Percentiles rank a stretch among this genome's conserved stretches.
Conservation (phyloP, 1,140 invertebrate genomes). For the Agrilus planipennis region DNA sequence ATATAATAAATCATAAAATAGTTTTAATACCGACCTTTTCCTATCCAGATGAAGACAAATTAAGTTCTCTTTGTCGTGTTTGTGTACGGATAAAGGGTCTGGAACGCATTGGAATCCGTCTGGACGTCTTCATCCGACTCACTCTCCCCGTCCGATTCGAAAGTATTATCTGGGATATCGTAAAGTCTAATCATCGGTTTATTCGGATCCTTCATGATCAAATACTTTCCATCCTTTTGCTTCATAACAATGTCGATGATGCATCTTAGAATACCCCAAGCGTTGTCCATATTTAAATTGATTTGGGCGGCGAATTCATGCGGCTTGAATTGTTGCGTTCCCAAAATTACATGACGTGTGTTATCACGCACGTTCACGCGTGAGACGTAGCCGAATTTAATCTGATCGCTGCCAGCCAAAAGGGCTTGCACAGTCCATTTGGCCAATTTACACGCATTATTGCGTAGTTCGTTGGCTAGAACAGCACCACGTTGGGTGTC, state of each 20-base stretch:
- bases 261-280: slow-evolving; percentile 96
- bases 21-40: no score
- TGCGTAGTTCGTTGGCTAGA: slow-evolving; percentile 93
- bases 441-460: slow-evolving; percentile 97
- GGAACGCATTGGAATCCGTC: slow-evolving; percentile 28
- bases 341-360: slow-evolving; percentile 92
- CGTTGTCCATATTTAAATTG: slow-evolving; percentile 98
- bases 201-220: slow-evolving; percentile 99
- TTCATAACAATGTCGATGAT: slow-evolving; percentile 98
- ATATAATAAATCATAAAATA: no score
- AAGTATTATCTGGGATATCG: slow-evolving; percentile 96
- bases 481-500: slow-evolving; percentile 97
- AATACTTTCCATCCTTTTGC: slow-evolving; percentile 92
- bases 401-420: slow-evolving; percentile 90
- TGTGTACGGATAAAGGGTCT: slow-evolving; percentile 25
- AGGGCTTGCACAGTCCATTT: slow-evolving; percentile 99
- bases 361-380: slow-evolving; percentile 86
- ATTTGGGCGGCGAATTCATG: slow-evolving; percentile 98
- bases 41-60: no score
- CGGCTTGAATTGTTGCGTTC: slow-evolving; percentile 97
- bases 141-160: slow-evolving; percentile 93
- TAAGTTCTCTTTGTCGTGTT: slow-evolving; percentile 6
- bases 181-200: slow-evolving; percentile 94
- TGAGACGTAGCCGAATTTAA: slow-evolving; percentile 98
- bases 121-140: slow-evolving; percentile 72